Evolutionary conservation across 2,797 vertebrate species (phyloP).

Genomic region (Tympanoctomys barrerae): DNA sequence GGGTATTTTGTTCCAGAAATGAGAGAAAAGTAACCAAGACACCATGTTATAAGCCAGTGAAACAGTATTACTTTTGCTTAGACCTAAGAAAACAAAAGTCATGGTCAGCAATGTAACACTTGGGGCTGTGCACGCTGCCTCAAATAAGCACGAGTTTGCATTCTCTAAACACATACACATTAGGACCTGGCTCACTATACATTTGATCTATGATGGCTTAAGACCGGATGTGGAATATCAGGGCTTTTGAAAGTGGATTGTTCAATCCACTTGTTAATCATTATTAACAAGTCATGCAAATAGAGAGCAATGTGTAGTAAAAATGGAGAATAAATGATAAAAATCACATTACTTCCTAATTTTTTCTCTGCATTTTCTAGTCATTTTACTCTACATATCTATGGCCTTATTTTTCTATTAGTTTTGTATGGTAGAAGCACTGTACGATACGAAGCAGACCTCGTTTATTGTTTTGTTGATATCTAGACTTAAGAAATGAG

Average conservation of each 20-base stretch:
- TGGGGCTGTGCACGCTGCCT: background rate
- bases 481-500: background rate
- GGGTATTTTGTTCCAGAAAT: no score
- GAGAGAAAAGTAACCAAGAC: no score
- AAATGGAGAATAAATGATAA: constrained; percentile 27
- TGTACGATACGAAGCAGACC: background rate
- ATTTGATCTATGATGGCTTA: background rate
- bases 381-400: background rate
- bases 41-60: background rate
- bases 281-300: constrained; percentile 10
- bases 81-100: background rate
- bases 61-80: background rate
- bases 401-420: background rate
- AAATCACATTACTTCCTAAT: background rate
- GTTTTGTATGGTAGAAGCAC: background rate
- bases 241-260: background rate
- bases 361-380: background rate
- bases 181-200: background rate
- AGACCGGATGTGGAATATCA: background rate
- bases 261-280: background rate
- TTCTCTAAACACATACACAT: background rate
- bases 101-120: background rate
- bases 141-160: background rate
- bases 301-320: background rate
- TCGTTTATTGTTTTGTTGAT: background rate